Conservation (phyloP, 2,888 invertebrate species). For the Rotaria magnacalcarata region DNA sequence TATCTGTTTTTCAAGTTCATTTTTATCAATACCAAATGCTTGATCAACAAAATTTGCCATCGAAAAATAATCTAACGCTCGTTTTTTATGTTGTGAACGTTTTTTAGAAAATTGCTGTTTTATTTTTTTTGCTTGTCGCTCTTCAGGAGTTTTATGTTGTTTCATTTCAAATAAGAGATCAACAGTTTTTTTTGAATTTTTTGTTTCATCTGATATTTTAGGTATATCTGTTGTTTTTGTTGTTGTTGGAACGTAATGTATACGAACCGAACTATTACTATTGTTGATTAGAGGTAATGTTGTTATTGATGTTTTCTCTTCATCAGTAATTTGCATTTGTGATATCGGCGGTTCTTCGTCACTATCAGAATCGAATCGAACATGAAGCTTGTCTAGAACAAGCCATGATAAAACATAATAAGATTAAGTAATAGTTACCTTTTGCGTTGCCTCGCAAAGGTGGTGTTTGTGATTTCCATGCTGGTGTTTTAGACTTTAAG, state of each 20-base stretch:
- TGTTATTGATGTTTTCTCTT: neutral
- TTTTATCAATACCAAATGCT: slow-evolving; percentile 11
- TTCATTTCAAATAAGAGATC: slow-evolving; percentile 20
- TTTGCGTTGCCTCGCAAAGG: neutral
- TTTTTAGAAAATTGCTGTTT: neutral
- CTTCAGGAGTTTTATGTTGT: neutral
- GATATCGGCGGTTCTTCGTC: neutral
- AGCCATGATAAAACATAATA: neutral
- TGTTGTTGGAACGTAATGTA: neutral
- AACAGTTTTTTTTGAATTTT: neutral
- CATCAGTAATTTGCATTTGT: neutral
- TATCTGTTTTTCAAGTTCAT: neutral
- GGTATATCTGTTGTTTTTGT: neutral
- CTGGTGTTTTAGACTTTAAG: neutral
- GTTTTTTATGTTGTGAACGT: slow-evolving; percentile 23
- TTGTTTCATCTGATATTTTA: neutral
- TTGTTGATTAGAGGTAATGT: neutral
- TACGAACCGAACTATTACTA: neutral
- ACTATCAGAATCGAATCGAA: slow-evolving; percentile 19
- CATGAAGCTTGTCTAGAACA: neutral
- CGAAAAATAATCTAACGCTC: neutral
- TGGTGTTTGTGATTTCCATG: neutral
- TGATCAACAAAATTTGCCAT: slow-evolving; percentile 25
- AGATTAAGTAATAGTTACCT: neutral
- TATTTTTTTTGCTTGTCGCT: neutral